Conservation (phyloP, 1,140 invertebrate species). For the Aphelenchoides fujianensis region DNA sequence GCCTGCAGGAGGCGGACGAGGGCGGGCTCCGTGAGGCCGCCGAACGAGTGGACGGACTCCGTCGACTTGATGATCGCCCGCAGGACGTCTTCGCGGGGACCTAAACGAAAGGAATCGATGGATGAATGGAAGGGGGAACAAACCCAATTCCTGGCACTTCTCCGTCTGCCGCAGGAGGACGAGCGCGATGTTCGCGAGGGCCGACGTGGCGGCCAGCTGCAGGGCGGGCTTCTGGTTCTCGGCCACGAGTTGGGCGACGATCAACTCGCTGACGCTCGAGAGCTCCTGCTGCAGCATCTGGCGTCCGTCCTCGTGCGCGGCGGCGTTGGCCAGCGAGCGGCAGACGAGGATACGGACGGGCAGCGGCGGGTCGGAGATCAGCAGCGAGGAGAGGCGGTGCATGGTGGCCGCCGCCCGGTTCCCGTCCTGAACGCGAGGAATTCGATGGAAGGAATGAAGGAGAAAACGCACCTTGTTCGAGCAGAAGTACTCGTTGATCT, state of each 20-base stretch:
- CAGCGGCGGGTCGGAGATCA: no score
- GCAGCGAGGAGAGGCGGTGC: slow-evolving; percentile 30
- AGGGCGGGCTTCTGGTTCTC: no score
- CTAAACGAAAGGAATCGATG: slow-evolving; percentile 45
- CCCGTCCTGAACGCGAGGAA: slow-evolving; percentile 26
- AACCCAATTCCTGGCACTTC: no score
- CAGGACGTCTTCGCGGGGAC: slow-evolving; percentile 52
- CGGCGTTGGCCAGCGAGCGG: no score
- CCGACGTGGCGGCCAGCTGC: slow-evolving; percentile 48
- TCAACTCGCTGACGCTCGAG: slow-evolving; percentile 18
- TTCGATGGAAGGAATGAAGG: background rate
- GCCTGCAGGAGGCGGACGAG: slow-evolving; percentile 52
- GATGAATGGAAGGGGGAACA: no score
- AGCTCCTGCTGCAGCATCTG: slow-evolving; percentile 36
- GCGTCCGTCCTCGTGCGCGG: no score
- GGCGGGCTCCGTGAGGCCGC: slow-evolving; percentile 26
- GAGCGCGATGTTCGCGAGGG: slow-evolving; percentile 50
- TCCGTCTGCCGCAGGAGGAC: no score
- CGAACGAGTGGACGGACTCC: slow-evolving; percentile 32
- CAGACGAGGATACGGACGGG: no score
- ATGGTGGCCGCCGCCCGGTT: slow-evolving; percentile 24
- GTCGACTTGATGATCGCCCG: slow-evolving; percentile 37
- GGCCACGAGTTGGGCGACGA: no score
- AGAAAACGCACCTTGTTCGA: slow-evolving; percentile 8
- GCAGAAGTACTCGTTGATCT: slow-evolving; percentile 52